phyloP scores from a whole-genome alignment of 2,113 vertebrate species.

The Oryzias melastigma region DNA sequence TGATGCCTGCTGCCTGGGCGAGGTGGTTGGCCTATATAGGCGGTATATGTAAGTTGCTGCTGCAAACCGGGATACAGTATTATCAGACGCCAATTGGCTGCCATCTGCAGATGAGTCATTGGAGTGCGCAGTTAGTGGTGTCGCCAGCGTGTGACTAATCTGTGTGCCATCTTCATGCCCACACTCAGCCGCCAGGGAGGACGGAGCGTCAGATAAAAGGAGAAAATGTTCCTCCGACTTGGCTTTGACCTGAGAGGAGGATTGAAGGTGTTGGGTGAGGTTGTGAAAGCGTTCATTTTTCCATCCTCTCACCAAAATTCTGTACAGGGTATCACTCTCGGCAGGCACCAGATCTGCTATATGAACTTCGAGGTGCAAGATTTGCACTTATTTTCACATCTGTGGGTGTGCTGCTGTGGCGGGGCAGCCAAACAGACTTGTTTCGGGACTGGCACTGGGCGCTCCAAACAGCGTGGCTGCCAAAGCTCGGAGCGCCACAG shows the following conservation, averaged over 20 bases:
- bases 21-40: slow-evolving; percentile 61
- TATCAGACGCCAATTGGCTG: slow-evolving; percentile 63
- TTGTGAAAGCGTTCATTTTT: slow-evolving; percentile 30
- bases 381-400: slow-evolving; percentile 30
- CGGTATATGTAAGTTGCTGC: slow-evolving; percentile 53
- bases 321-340: slow-evolving; percentile 59
- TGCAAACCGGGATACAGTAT: slow-evolving; percentile 50
- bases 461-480: slow-evolving; percentile 48
- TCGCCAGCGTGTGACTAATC: slow-evolving; percentile 67
- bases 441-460: slow-evolving; percentile 25
- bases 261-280: slow-evolving; percentile 2
- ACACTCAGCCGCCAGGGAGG: slow-evolving; percentile 54
- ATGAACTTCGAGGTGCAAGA: slow-evolving; percentile 26
- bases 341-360: slow-evolving; percentile 38
- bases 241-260: slow-evolving; percentile 56
- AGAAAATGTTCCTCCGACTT: slow-evolving; percentile 64
- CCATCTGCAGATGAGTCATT: slow-evolving; percentile 71
- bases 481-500: slow-evolving; percentile 42
- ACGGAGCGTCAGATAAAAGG: slow-evolving; percentile 21
- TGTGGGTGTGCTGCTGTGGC: slow-evolving; percentile 22
- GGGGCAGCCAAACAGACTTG: slow-evolving; percentile 32
- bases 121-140: slow-evolving; percentile 44
- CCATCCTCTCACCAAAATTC: slow-evolving; percentile 53
- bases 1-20: slow-evolving; percentile 32
- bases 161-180: slow-evolving; percentile 68